phyloP scores from a whole-genome alignment of 2,113 vertebrate species.

The Phyllopteryx taeniolatus region DNA sequence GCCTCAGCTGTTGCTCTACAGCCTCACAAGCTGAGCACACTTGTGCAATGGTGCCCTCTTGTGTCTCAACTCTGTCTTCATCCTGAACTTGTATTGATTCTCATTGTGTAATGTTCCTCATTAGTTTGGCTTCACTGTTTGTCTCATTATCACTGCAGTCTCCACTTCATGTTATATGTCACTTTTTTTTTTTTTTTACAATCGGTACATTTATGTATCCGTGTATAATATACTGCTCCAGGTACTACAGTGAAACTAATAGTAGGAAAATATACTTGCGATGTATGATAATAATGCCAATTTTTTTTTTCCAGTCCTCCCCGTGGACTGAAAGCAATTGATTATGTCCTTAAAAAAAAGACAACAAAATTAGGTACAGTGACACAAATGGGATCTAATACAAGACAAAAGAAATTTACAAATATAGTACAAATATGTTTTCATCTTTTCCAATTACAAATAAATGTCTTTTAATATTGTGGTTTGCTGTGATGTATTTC shows the following conservation, averaged over 20 bases:
- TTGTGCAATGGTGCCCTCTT: constrained; percentile 54
- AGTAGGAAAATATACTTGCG: too few relatives aligned
- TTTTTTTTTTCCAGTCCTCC: not conserved
- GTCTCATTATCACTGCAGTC: too few relatives aligned
- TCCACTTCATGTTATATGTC: not conserved
- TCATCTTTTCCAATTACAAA: not conserved
- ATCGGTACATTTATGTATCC: too few relatives aligned
- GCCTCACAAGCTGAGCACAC: not conserved
- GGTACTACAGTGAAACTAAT: too few relatives aligned
- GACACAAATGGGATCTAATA: not conserved
- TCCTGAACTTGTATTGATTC: too few relatives aligned
- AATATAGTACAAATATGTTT: not conserved
- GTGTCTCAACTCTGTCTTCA: constrained; percentile 22
- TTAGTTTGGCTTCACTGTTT: too few relatives aligned
- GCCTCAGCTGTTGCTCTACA: not conserved
- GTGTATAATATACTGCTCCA: too few relatives aligned
- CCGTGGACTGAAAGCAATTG: too few relatives aligned
- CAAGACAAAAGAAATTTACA: not conserved
- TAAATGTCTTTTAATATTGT: not conserved
- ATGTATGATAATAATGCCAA: too few relatives aligned
- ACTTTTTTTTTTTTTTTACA: not conserved
- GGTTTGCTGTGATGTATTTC: not conserved
- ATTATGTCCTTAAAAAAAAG: not conserved
- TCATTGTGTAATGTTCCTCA: too few relatives aligned
- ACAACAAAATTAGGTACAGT: not conserved